A percentile compares a stretch with the other conserved stretches of the same genome.
Evolutionary conservation across 64 coral and sea anemone genomes (phyloP).

Genomic region (Pocillopora verrucosa): DNA sequence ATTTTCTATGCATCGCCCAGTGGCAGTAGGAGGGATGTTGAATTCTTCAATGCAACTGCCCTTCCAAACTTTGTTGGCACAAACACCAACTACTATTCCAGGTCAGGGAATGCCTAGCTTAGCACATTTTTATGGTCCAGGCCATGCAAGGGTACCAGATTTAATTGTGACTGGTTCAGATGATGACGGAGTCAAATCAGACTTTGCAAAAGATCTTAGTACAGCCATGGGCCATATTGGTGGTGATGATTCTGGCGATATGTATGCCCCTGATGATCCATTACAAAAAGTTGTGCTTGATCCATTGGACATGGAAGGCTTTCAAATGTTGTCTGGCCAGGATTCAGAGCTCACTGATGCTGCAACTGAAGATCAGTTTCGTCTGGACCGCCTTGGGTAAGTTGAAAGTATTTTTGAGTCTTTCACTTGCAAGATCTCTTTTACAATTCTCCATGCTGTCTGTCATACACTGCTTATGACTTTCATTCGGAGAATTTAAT

Average conservation of each 20-base stretch:
- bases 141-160: constrained; percentile 52
- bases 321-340: constrained; percentile 70
- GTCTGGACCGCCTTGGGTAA: constrained; percentile 64
- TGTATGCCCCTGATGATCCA: constrained; percentile 54
- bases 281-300: constrained; percentile 60
- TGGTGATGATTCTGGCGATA: constrained; percentile 31
- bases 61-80: constrained; percentile 37
- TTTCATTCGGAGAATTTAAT: no score
- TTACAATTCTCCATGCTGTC: no score
- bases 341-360: constrained; percentile 69
- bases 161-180: constrained; percentile 55
- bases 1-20: constrained; percentile 34
- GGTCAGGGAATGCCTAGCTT: constrained; percentile 34
- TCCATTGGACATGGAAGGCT: constrained; percentile 61
- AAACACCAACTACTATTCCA: constrained; percentile 13
- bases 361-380: constrained; percentile 72
- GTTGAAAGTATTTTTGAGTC: not conserved
- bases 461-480: no score
- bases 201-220: constrained; percentile 67
- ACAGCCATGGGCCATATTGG: constrained; percentile 50
- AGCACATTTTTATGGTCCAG: constrained; percentile 40
- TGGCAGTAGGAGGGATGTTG: constrained; percentile 13
- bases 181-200: constrained; percentile 53
- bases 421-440: no score
- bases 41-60: constrained; percentile 46